Percentiles rank a stretch among this genome's conserved stretches.
phyloP scores from a whole-genome alignment of 2,113 vertebrate species.

The Rhombomys opimus region DNA sequence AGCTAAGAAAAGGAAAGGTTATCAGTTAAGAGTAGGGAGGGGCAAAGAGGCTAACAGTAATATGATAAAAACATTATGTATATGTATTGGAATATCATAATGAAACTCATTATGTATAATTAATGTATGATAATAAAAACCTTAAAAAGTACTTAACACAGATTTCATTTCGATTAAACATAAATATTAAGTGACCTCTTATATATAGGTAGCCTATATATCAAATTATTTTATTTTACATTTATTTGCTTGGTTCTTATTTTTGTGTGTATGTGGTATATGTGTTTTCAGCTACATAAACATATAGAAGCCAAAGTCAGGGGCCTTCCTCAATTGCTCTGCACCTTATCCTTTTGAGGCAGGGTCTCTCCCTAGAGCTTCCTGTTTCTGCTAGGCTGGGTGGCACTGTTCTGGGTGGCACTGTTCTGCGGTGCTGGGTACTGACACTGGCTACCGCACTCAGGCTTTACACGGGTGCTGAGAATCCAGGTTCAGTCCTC shows the following conservation, averaged over 20 bases:
- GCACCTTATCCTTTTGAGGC: background rate
- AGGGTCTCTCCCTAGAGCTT: background rate
- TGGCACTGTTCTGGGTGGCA: too few relatives aligned
- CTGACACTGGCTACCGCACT: too few relatives aligned
- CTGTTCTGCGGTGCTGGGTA: too few relatives aligned
- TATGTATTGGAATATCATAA: background rate
- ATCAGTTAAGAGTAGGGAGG: too few relatives aligned
- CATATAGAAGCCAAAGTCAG: background rate
- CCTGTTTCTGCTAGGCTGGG: background rate
- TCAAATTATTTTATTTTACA: background rate
- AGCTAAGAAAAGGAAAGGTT: background rate
- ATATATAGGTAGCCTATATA: background rate
- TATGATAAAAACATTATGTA: background rate
- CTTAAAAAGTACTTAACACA: background rate
- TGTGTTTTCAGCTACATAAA: background rate
- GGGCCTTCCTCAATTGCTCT: background rate
- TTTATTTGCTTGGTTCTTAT: background rate
- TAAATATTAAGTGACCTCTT: background rate
- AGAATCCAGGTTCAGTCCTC: background rate
- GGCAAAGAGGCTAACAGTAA: background rate
- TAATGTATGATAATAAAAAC: background rate
- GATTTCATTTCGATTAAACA: slow-evolving; percentile 22
- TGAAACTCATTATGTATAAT: background rate
- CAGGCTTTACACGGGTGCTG: background rate
- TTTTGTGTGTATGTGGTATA: background rate